Base-by-base conservation (phyloP, 2,888 invertebrate genomes). In the Diadromus collaris region DNA sequence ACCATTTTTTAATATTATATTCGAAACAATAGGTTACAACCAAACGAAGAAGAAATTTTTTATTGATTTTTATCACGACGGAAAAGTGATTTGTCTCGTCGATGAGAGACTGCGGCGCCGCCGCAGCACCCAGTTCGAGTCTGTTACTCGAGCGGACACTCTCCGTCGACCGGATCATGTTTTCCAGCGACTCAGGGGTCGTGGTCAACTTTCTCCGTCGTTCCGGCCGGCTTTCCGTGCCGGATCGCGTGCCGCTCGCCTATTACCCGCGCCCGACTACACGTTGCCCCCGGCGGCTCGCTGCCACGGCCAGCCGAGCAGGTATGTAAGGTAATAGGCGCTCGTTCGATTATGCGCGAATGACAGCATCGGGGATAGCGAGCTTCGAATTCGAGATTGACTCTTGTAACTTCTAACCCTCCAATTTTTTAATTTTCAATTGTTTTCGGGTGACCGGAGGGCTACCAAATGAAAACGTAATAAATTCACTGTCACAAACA, bases 181-280 rank as follows among this genome's bases (percentile, higher is more conserved):
- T 76, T 80, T 76, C 74, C 77, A 70, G 74, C 79, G 76, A 73
- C 74, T 78, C 83, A 81, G 85, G 88, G 87, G 87, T 88, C 86
- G 86, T 85, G 87, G 86, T 86, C 87, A 87, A 88, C 88, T 89
- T 88, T 89, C 89, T 88, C 88, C 85, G 81, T 78, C 84, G 84
- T 85, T 86, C 84, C 83, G 84, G 74, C 83, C 82, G 82, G 82
- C 83, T 81, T 73, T 60, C 61, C 75, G 69, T 76, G 79, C 72
- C 60, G 74, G 82, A 83, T 85, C 85, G 84, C 83, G 83, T 85
- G 86, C 81, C 80, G 80, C 80, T 78, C 75, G 76, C 71, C 81
- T 80, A 80, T 82, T 83, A 83, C 82, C 71, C 76, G 70, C 27
- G 73, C 77, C 41, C 32, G 60, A 58, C 79, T 51, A 51, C 19